These are phyloP conservation scores for Holothuria glaberrima DNA, from an alignment of 35 echinoderm and acorn worm species.

Conservation along the genomic window DNA sequence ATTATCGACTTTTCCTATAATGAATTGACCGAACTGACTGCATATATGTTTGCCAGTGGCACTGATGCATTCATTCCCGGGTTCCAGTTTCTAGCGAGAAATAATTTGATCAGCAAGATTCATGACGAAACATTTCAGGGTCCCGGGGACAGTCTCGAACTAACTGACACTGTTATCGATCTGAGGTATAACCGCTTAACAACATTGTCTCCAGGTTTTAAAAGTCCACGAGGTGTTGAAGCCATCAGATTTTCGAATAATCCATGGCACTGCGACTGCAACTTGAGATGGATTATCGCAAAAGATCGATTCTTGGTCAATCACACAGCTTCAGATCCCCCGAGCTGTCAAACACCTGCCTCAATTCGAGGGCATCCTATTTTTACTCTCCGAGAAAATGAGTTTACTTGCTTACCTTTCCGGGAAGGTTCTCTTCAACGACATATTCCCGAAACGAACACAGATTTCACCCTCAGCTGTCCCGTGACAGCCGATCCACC, in stretches of 20 bases:
- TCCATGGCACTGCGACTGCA: slow-evolving; percentile 50
- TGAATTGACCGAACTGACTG: slow-evolving; percentile 17
- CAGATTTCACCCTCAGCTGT: neutral
- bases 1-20: slow-evolving; percentile 41
- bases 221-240: neutral
- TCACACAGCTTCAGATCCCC: neutral
- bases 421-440: neutral
- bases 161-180: slow-evolving; percentile 22
- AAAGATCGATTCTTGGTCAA: neutral
- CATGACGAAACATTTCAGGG: slow-evolving; percentile 25
- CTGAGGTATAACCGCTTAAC: slow-evolving; percentile 24
- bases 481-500: slow-evolving; percentile 42
- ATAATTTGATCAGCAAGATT: slow-evolving; percentile 38
- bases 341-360: neutral
- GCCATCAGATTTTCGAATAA: slow-evolving; percentile 1
- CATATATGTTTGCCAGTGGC: slow-evolving; percentile 29
- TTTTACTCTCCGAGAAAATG: neutral
- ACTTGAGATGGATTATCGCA: slow-evolving; percentile 14
- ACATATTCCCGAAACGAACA: neutral
- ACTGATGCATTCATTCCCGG: neutral
- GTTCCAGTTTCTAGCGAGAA: slow-evolving; percentile 24
- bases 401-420: slow-evolving; percentile 3
- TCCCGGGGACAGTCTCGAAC: too few species aligned
- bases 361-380: neutral
- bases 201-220: slow-evolving; percentile 3